These are phyloP conservation scores for Aphaenogaster ashmeadi DNA, from an alignment of 1,140 invertebrate species.

Conservation along the genomic window DNA sequence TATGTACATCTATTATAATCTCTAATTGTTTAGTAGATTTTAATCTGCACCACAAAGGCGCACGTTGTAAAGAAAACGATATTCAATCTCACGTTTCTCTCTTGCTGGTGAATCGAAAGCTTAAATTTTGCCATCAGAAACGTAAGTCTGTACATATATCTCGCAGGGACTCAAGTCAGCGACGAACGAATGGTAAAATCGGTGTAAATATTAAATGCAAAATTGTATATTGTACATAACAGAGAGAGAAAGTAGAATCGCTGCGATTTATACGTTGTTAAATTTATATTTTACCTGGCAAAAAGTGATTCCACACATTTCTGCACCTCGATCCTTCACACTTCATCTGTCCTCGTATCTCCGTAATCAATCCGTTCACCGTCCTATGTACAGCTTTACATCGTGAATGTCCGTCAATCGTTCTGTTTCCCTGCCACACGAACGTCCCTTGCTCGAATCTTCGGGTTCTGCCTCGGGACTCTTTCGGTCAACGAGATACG, in stretches of 20 bases:
- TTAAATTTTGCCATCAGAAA: constrained; percentile 18
- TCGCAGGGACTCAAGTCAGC: not conserved
- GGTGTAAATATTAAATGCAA: constrained; percentile 35
- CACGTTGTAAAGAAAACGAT: constrained; percentile 5
- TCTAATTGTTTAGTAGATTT: constrained; percentile 28
- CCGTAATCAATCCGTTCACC: constrained; percentile 27
- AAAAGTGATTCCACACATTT: constrained; percentile 27
- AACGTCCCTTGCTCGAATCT: constrained; percentile 70
- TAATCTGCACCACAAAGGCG: constrained; percentile 8
- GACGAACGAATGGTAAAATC: constrained; percentile 7
- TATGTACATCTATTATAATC: constrained; percentile 46
- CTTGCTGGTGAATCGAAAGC: not conserved
- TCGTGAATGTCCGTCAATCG: constrained; percentile 74
- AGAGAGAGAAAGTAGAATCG: not conserved
- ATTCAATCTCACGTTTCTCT: constrained; percentile 14
- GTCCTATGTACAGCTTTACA: constrained; percentile 67
- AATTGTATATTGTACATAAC: constrained; percentile 40
- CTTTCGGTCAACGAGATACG: constrained; percentile 55
- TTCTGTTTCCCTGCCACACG: constrained; percentile 58
- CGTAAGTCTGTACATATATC: constrained; percentile 9
- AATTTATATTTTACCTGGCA: constrained; percentile 25
- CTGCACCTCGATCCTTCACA: not conserved
- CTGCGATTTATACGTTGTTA: not conserved
- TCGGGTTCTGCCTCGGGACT: constrained; percentile 62
- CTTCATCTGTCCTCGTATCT: not conserved